phyloP scores from a whole-genome alignment of 2,113 vertebrate species.

The Leuciscus idus region DNA sequence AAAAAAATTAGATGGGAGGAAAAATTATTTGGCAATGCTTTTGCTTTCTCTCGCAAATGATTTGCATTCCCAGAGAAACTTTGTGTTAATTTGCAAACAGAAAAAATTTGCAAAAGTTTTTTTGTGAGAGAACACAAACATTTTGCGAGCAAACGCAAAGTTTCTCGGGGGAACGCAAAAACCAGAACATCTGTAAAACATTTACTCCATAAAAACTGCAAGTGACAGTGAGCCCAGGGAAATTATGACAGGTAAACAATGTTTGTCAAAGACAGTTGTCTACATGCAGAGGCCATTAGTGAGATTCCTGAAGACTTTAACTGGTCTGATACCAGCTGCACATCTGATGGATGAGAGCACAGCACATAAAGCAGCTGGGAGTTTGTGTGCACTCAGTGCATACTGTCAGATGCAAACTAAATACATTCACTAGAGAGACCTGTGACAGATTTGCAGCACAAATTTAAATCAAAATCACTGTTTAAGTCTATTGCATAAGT shows the following conservation, averaged over 20 bases:
- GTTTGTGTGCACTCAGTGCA: constrained; percentile 3
- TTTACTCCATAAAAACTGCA: not conserved
- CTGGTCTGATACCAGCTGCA: constrained; percentile 1
- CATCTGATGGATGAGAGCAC: constrained; percentile 23
- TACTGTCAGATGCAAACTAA: not conserved
- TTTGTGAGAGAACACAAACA: too few relatives aligned
- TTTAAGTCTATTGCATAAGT: not conserved
- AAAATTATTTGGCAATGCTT: too few relatives aligned
- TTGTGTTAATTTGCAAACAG: too few relatives aligned
- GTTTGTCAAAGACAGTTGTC: constrained; percentile 19
- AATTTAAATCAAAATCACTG: not conserved
- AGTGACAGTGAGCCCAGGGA: not conserved
- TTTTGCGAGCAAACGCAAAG: too few relatives aligned
- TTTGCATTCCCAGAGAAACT: too few relatives aligned
- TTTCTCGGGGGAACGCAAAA: too few relatives aligned
- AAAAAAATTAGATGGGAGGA: too few relatives aligned
- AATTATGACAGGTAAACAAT: constrained; percentile 27
- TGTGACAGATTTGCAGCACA: not conserved
- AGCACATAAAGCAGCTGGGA: constrained; percentile 6
- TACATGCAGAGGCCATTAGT: constrained; percentile 30
- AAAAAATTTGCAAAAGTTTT: too few relatives aligned
- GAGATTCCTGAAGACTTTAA: constrained; percentile 20
- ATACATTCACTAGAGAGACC: not conserved
- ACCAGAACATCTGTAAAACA: not conserved
- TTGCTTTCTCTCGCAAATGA: too few relatives aligned